Conservation (phyloP, 2,113 vertebrate genomes). For the Pycnonotus jocosus region DNA sequence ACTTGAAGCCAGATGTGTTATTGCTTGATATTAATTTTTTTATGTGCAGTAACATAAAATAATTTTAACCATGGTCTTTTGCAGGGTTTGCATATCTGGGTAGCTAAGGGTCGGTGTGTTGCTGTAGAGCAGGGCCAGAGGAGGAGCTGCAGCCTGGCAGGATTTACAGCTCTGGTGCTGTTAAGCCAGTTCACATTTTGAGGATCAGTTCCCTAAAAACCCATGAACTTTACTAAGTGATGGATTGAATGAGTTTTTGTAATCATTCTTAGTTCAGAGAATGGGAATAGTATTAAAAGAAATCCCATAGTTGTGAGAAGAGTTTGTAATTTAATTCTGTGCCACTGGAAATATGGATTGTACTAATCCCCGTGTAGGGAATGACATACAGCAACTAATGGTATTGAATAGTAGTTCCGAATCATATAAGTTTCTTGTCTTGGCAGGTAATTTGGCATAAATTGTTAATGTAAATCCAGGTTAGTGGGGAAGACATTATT, state of each 20-base stretch:
- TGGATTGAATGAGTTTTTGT: neutral
- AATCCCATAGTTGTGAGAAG: neutral
- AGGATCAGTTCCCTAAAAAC: neutral
- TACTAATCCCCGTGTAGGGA: neutral
- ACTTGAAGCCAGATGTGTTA: neutral
- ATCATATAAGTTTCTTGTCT: slow-evolving; percentile 61
- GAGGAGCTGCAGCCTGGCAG: neutral
- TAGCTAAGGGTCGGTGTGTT: neutral
- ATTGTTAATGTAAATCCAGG: slow-evolving; percentile 83
- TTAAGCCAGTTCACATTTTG: neutral
- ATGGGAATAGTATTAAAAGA: neutral
- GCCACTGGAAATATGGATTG: slow-evolving; percentile 20
- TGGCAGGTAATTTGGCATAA: slow-evolving; percentile 82
- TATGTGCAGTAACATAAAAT: neutral
- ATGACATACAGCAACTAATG: slow-evolving; percentile 41
- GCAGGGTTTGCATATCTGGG: neutral
- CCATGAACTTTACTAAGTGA: neutral
- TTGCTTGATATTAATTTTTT: neutral
- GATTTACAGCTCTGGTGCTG: neutral
- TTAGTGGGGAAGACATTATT: slow-evolving; percentile 83
- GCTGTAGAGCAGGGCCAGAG: fast-evolving
- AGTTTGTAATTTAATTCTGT: neutral
- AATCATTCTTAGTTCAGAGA: neutral
- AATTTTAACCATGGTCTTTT: neutral
- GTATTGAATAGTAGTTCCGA: slow-evolving; percentile 42